Conservation (phyloP, 2,797 vertebrate genomes). For the Tympanoctomys barrerae region DNA sequence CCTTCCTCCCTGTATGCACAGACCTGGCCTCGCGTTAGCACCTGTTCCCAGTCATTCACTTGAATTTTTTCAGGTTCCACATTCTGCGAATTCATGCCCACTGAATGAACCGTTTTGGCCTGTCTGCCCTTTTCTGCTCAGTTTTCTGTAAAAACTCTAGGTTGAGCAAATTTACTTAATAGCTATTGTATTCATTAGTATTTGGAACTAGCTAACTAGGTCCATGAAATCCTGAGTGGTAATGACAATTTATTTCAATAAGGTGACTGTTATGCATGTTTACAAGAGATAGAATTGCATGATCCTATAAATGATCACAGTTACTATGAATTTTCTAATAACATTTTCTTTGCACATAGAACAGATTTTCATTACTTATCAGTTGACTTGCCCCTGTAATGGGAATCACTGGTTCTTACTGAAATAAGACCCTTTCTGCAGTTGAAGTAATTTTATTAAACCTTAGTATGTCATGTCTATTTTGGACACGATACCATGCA, state of each 20-base stretch:
- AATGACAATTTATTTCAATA: neutral
- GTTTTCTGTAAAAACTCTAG: constrained; percentile 50
- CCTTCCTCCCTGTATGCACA: neutral
- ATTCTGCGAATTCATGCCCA: neutral
- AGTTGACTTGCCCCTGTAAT: constrained; percentile 32
- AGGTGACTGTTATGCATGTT: constrained; percentile 27
- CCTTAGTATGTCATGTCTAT: neutral
- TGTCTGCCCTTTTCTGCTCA: neutral
- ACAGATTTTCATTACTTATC: constrained; percentile 16
- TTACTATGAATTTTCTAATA: constrained; percentile 33
- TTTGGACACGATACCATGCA: neutral
- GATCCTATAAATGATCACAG: neutral
- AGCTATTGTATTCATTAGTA: constrained; percentile 12
- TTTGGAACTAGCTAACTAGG: neutral
- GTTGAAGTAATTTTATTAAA: constrained; percentile 48
- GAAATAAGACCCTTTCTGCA: neutral
- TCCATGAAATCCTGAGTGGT: constrained; percentile 4
- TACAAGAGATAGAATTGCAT: constrained; percentile 5
- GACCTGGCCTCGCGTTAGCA: neutral
- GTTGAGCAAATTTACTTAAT: constrained; percentile 30
- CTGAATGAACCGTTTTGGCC: neutral
- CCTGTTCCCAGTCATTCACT: neutral
- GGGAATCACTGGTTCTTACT: neutral
- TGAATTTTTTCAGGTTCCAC: neutral
- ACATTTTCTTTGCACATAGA: constrained; percentile 44